Evolutionary conservation across 2,113 vertebrate genomes (phyloP).

Genomic region (Acrocephalus arundinaceus): DNA sequence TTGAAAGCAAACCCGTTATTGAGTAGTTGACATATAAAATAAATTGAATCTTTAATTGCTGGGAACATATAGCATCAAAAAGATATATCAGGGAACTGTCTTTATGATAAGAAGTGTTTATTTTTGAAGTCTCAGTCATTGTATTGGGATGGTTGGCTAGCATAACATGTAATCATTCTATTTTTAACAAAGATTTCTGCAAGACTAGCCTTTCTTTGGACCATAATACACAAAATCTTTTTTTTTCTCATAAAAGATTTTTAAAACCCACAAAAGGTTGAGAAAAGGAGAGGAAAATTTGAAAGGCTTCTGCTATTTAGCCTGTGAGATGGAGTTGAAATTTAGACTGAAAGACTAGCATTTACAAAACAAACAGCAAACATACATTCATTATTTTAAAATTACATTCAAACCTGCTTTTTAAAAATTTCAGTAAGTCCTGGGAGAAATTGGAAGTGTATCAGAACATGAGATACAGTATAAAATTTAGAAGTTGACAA

Average conservation of each 20-base stretch:
- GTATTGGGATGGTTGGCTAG: neutral
- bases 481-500: neutral
- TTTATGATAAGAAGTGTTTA: neutral
- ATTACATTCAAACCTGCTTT: neutral
- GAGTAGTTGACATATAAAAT: neutral
- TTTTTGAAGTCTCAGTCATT: neutral
- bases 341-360: neutral
- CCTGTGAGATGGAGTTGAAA: neutral
- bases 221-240: neutral
- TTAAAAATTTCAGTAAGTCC: neutral
- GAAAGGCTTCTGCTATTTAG: neutral
- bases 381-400: neutral
- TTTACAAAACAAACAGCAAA: neutral
- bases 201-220: neutral
- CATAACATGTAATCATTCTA: neutral
- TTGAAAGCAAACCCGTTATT: neutral
- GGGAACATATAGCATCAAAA: neutral
- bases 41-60: neutral
- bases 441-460: neutral
- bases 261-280: neutral
- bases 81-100: neutral
- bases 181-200: neutral
- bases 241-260: neutral
- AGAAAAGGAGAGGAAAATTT: neutral
- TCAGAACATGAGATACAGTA: neutral